Evolutionary conservation across 2,113 vertebrate genomes (phyloP), one percentile per base, ranked within the genome.

Genomic region (Poecile atricapillus): DNA sequence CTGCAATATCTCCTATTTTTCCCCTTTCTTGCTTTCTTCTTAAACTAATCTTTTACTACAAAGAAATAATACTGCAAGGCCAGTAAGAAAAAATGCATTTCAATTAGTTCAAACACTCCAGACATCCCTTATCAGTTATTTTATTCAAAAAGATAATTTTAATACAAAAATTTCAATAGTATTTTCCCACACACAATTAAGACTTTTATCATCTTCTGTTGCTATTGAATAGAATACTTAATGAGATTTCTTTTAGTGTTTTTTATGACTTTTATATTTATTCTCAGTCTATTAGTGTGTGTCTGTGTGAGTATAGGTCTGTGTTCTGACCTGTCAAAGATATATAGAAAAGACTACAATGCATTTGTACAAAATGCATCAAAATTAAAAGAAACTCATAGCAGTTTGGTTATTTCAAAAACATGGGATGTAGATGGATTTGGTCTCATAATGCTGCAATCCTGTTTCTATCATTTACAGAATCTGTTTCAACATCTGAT

Each of bases 121-220:
- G 19, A 90, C 15, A 68, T 75, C 31, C 21, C 18, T 93, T 90
- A 86, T 78, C 76, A 89, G 41, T 46, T 83, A 89, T 78, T 95
- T 92, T 91, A 90, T 85, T 93, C 69, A 93, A 69, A 69, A 96
- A 83, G n/a, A 77, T 46, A 59, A 87, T 79, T 95, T 82, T 35
- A 92, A 46, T 70, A 53, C 33, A 87, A 69, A 73, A 93, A 77
- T 33, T 75, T 87, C 59, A 91, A 73, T 37, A 65, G 46, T 37
- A 46, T 79, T 94, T 95, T 85, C 60, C 79, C 35, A 62, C 20
- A 30, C 5, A 77, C 59, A 95, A 65, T 91, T 94, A 94, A 81
- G 62, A 87, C 86, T 84, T 83, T 71, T 90, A 58, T 43, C 46
- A 50, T 67, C 55, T 65, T 82, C n/a, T 73, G 31, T 50, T 83